These are phyloP conservation scores for Opisthocomus hoazin DNA, from an alignment of 2,113 vertebrate genomes.

Conservation along the genomic window DNA sequence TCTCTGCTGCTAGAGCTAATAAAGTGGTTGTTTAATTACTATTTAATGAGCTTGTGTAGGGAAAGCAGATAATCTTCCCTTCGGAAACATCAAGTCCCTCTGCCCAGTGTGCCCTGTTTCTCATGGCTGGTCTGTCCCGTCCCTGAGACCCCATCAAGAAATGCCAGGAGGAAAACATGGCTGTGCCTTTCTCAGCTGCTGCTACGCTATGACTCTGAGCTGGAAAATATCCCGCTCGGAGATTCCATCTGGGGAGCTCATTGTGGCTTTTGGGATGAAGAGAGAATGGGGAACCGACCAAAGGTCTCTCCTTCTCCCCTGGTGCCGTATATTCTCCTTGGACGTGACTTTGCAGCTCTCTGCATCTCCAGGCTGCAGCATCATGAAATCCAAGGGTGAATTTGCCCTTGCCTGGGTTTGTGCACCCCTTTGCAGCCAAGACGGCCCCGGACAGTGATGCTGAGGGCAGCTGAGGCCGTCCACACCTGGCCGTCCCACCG, in stretches of 20 bases:
- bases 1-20: not conserved
- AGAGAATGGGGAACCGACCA: not conserved
- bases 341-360: not conserved
- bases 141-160: not conserved
- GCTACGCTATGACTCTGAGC: not conserved
- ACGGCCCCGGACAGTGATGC: fast-evolving
- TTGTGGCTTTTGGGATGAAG: not conserved
- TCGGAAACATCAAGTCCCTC: not conserved
- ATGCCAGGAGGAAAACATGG: fast-evolving
- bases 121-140: not conserved
- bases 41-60: not conserved
- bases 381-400: not conserved
- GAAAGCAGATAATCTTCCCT: not conserved
- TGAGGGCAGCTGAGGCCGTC: fast-evolving
- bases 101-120: not conserved
- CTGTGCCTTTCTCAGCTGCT: not conserved
- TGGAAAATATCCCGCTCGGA: fast-evolving
- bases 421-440: not conserved
- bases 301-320: not conserved
- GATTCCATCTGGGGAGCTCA: not conserved
- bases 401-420: not conserved
- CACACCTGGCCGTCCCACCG: fast-evolving
- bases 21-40: not conserved
- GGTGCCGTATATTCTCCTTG: not conserved
- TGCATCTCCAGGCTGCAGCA: not conserved